Evolutionary conservation across 2,797 vertebrate genomes (phyloP), one percentile per base, ranked within the genome.

Genomic region (Tamandua tetradactyla): DNA sequence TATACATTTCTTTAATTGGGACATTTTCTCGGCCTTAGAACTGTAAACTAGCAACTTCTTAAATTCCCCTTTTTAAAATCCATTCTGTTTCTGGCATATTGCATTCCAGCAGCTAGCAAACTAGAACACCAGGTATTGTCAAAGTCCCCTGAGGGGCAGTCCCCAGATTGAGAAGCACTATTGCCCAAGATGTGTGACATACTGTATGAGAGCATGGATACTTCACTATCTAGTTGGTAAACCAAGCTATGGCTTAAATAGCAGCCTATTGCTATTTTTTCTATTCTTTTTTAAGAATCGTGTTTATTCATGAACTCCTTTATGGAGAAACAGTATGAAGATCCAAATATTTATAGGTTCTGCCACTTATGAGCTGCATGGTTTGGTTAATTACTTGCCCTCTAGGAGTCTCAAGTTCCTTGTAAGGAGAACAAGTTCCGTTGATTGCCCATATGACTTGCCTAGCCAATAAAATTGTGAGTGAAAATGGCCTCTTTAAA

Each of bases 261-360:
- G 40, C 22, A 84, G 20, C 1, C 15, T 76, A 14, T 20, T 93
- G 44, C 20, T 83, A 64, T 40, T 59, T 66, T 32, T 44, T 88
- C 49, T 79, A 20, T 90, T 30, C 68, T 69, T 66, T 78, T 40
- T 93, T 62, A 27, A 87, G n/a, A 95, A 61, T 82, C 64, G 17
- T 30, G 52, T 55, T 68, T 93, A 47, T 79, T 87, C 40, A 90
- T 52, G 76, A 68, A 91, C 80, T 90, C 14, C 78, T 92, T 81
- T 27, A 40, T 59, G 20, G 7, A 10, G 27, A 87, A 83, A 64
- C 30, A 49, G 37, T 78, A 30, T 42, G 30, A 93, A 87, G 30
- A 49, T 4, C 47, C 59, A 71, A 72, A 66, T 90, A 3, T 66
- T 90, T 71, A 62, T 62, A 72, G 42, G 22, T 37, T 74, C 57